Evolutionary conservation across 2,888 invertebrate species (phyloP), one percentile per base, ranked within the genome.

Genomic region (Stomorhina lunata): DNA sequence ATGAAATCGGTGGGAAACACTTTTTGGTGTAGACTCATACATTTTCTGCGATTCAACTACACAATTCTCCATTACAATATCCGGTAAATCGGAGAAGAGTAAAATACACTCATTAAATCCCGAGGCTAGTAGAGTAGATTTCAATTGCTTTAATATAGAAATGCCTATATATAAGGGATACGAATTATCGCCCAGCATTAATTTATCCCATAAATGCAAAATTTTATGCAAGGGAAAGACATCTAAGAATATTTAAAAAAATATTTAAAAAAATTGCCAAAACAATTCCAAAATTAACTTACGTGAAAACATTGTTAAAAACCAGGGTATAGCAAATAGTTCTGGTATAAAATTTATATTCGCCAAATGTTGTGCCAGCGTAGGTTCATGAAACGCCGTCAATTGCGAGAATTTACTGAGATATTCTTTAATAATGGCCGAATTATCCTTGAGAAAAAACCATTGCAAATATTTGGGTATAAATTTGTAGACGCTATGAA

Each of bases 51-150:
- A 97, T 90, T 97, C 96, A 88, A 94, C 94, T 0, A 98, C 97
- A 91, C 98, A 98, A 85, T 95, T 94, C 88, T 98, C 98, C 87
- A 99, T 98, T 86, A 98, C 98, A 80, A 99, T 97, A 91, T 98
- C 98, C 61, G 99, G 99, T 88, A 99, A 93, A 92, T 99, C 99
- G n/a, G 99, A 99, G 92, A 99, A 99, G 22, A 99, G 92, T 43
- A 99, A 92, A 86, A 99, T 99, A 89, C 99, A 99, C 90, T 99
- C 99, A 90, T 99, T 99, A 92, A 99, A 99, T 9, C 98, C 98
- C 0, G 97, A 98, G 5, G 94, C 93, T 2, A 99, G 93, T 6
- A 99, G 91, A 0, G 96, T 95, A 84, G 95, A 95, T 69, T 97
- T 93, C 27, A 99, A 92, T 90, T 99, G 99, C 71, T 95, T 94